Base-by-base conservation (phyloP, 2,888 invertebrate genomes). In the Falcaria lacertinaria region DNA sequence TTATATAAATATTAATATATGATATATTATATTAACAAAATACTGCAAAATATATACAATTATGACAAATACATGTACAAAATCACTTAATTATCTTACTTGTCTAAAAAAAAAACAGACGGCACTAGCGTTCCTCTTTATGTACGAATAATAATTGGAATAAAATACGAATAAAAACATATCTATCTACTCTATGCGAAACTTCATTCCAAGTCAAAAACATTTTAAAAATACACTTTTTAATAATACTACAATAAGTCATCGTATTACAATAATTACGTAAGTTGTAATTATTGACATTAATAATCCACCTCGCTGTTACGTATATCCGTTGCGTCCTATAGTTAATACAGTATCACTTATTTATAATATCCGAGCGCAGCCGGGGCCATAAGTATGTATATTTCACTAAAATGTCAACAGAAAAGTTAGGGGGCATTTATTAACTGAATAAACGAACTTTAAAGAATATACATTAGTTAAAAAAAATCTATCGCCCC, bases 251-350 rank as follows among this genome's bases (percentile, higher is more conserved):
- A 58, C 45, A 46, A 38, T 41, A 41, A 36, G 17, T 19, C 2
- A 54, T 56, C 60, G 57, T 61, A 50, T 69, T 71, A 68, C 60
- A n/a, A n/a, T n/a, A n/a, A n/a, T n/a, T n/a, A 19, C 6, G 19
- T 19, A 4, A 19, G 19, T 19, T 6, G 19, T 19, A 19, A 19
- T 6, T 19, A 19, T 19, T n/a, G n/a, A 19, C 19, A 19, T 4
- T 19, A 19, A 19, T 19, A 19, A 19, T 19, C n/a, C n/a, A n/a
- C n/a, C n/a, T n/a, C n/a, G n/a, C 57, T 65, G 62, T 88, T 88
- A 88, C 88, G 88, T 88, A 88, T 88, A 83, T 88, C 77, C 74
- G 86, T 88, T 88, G 48, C 77, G 37, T 81, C 76, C 74, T 79
- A 80, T 79, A 79, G 60, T 78, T 73, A 64, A 64, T 61, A 58